Base-by-base conservation (phyloP, 2,797 vertebrate species). In the Phoxinus dragarum region DNA sequence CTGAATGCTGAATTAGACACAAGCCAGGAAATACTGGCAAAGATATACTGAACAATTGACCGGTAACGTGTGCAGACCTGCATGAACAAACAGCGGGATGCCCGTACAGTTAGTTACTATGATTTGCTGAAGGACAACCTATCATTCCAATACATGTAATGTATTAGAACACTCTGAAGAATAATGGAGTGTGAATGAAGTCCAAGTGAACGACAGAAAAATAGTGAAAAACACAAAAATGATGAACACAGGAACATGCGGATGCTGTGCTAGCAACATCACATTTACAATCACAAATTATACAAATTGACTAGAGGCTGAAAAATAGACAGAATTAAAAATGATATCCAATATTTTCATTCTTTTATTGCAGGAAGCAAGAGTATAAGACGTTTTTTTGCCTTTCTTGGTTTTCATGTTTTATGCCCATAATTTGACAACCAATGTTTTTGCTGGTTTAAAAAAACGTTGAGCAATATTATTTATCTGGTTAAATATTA, bases 131-230 rank as follows among this genome's bases (percentile, higher is more conserved):
- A 49, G 72, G 14, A 54, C 31, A 31, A 66, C 1, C 21, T 31
- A 21, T 52, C 23, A 77, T 77, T 42, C 42, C 23, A 77, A 56
- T 77, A 56, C 42, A 54, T 69, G 47, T 23, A 56, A 68, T 76
- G 54, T 52, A 49, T 47, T 61, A 61, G 23, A 67, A 84, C 9
- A 42, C 44, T 36, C 44, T 42, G 34, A 49, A 27, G n/a, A 67
- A 54, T 69, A 27, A 77, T n/a, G 38, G 27, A 42, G 19, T 9
- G 23, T n/a, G 9, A 75, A 75, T 36, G 17, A 52, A 3, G 3
- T 40, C 8, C 47, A 69, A 14, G 42, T 6, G 34, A 54, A 67
- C 14, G 4, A 81, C 40, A 47, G 40, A 81, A 49, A 49, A 38
- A 52, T 16, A 0, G 79, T 54, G 34, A 38, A 52, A 81, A 17